A percentile compares a stretch with the other conserved stretches of the same genome.
phyloP scores from a whole-genome alignment of 2,888 invertebrate genomes.

The Oscheius sp. region DNA sequence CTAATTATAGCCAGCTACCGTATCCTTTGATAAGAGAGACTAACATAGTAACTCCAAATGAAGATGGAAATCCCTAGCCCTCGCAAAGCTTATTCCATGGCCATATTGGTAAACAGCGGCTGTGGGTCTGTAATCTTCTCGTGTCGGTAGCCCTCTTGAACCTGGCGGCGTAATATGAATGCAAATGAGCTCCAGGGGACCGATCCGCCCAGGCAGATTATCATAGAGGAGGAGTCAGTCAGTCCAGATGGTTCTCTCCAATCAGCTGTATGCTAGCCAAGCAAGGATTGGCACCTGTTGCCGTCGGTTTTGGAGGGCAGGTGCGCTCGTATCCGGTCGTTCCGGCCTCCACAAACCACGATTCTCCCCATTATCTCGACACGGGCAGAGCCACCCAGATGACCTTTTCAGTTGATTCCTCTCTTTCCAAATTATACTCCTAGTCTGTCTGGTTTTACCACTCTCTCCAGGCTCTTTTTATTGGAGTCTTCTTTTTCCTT shows the following conservation, averaged over 20 bases:
- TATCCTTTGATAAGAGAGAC: too few relatives aligned
- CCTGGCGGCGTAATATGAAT: slow-evolving; percentile 17
- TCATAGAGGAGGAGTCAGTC: background rate
- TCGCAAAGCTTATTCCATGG: too few relatives aligned
- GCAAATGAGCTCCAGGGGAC: background rate
- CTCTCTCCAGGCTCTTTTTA: background rate
- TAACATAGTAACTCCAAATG: too few relatives aligned
- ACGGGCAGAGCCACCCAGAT: background rate
- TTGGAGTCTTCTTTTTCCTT: background rate
- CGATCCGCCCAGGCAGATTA: slow-evolving; percentile 1
- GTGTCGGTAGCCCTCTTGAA: slow-evolving; percentile 17
- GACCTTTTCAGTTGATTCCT: too few relatives aligned
- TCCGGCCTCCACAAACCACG: slow-evolving; percentile 24
- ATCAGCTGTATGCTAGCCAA: slow-evolving; percentile 4
- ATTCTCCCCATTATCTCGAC: slow-evolving; percentile 27
- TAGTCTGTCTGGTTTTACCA: too few relatives aligned
- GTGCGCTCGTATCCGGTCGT: slow-evolving; percentile 27
- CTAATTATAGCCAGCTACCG: too few relatives aligned
- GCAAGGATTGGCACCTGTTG: slow-evolving; percentile 27
- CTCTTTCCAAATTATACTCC: too few relatives aligned
- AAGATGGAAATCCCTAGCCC: too few relatives aligned
- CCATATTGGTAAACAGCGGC: slow-evolving; percentile 1
- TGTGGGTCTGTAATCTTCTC: background rate
- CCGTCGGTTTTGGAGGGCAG: slow-evolving; percentile 14
- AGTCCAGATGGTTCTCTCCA: slow-evolving; percentile 6